Evolutionary conservation across 2,888 invertebrate species (phyloP).

Genomic region (Hoplodrina blanda): DNA sequence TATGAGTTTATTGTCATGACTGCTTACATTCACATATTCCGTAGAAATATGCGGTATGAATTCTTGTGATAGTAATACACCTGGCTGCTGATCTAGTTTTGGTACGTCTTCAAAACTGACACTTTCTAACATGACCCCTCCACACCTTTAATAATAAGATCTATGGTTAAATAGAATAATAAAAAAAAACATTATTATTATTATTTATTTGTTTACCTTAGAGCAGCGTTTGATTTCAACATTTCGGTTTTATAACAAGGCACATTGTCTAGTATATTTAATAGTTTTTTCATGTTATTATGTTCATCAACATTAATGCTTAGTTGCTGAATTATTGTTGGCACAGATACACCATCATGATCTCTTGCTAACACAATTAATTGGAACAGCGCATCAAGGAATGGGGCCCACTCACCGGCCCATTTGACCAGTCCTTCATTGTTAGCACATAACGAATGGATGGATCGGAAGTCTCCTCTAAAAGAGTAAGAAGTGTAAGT

Average conservation of each 20-base stretch:
- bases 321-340: constrained; percentile 6
- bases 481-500: no score
- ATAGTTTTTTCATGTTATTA: neutral
- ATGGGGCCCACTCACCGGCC: constrained; percentile 7
- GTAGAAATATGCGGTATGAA: constrained; percentile 1
- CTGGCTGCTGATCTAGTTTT: constrained; percentile 7
- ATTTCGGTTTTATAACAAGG: neutral
- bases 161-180: no score
- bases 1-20: no score
- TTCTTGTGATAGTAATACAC: neutral
- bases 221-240: no score
- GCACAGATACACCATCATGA: constrained; percentile 14
- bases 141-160: neutral
- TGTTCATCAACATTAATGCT: constrained; percentile 3
- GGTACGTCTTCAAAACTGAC: neutral
- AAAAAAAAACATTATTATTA: no score
- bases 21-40: neutral
- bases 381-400: constrained; percentile 16
- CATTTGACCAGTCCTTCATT: constrained; percentile 5
- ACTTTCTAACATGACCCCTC: constrained; percentile 6
- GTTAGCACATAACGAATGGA: no score
- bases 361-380: neutral
- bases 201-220: no score
- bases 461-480: no score
- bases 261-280: neutral